Evolutionary conservation across 30 jellyfish, hydroid and myxozoan genomes (phyloP).

Genomic region (Morbakka virulenta): DNA sequence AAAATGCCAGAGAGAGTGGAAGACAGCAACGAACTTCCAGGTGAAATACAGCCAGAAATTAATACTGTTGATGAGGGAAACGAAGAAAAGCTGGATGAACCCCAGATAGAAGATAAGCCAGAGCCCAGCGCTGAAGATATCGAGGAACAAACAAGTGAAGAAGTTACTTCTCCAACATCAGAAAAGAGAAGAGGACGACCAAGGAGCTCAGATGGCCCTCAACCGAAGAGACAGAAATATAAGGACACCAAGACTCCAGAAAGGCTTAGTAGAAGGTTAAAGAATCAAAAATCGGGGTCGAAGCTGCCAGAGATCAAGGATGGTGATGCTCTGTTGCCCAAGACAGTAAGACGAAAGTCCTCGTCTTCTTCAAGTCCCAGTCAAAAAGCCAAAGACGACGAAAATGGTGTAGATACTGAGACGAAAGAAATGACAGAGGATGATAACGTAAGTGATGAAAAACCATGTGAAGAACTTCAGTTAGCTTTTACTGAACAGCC

Average conservation of each 20-base stretch:
- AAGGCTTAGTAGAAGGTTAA: conserved; percentile 52
- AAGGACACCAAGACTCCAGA: conserved; percentile 61
- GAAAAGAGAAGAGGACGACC: conserved; percentile 62
- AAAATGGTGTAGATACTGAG: background rate
- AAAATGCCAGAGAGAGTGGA: background rate
- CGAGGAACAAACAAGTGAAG: background rate
- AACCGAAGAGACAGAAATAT: conserved; percentile 30
- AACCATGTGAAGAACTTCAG: background rate
- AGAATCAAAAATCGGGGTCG: conserved; percentile 56
- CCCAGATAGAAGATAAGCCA: background rate
- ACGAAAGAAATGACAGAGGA: background rate
- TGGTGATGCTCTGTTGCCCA: conserved; percentile 50
- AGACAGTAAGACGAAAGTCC: conserved; percentile 55
- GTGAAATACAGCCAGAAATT: background rate
- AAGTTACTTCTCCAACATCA: conserved; percentile 9
- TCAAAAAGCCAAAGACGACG: background rate
- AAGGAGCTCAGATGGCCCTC: conserved; percentile 59
- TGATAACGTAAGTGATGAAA: background rate
- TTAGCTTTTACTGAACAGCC: background rate
- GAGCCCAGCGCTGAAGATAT: background rate
- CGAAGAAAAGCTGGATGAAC: background rate
- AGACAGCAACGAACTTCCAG: background rate
- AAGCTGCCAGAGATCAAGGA: conserved; percentile 70
- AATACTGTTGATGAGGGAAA: background rate
- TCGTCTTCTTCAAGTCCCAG: background rate